Base-by-base conservation (phyloP, 2,797 vertebrate species). In the Ptychobarbus kaznakovi region DNA sequence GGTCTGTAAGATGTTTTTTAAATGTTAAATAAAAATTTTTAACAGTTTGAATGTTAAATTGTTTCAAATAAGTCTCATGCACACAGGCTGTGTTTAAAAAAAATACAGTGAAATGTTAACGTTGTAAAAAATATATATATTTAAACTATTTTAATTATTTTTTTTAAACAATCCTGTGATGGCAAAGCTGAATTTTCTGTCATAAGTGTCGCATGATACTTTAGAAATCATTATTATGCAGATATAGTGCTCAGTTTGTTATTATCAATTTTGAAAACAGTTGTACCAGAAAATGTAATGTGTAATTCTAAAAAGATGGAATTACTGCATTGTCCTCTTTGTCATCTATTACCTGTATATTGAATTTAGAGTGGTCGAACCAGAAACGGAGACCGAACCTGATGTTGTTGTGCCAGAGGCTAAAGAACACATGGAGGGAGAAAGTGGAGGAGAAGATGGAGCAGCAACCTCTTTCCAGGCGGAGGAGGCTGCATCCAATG, bases 341-440 rank as follows among this genome's bases (percentile, higher is more conserved):
- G 3, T 61, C 10, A 49, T 42, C 49, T 68, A 66, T 49, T n/a
- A 15, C 38, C 2, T 80, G 20, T 40, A 10, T 5, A 81, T 18
- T 72, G 32, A 78, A 63, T 63, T 86, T 25, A 92, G 91, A 77
- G 53, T 86, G 77, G 80, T 79, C 7, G 76, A 82, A 49, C 73
- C 53, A 10, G 75, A 63, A 35, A 20, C 51, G 7, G 82, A 32
- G 12, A 28, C 18, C 4, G 85, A 78, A 61, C 40, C 70, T 73
- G 46, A 35, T 20, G 40, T 77, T 58, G 74, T 68, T 16, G 56
- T 44, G 25, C 44, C 32, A 11, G 70, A 38, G 46, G 22, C 49
- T 42, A 81, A 80, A 72, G 73, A 49, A 28, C 40, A 53, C 22
- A 75, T 10, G 18, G 65, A 75, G 38, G 70, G 25, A 75, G 49